Conservation (phyloP, 2,797 vertebrate species). For the Pteropus rufus region DNA sequence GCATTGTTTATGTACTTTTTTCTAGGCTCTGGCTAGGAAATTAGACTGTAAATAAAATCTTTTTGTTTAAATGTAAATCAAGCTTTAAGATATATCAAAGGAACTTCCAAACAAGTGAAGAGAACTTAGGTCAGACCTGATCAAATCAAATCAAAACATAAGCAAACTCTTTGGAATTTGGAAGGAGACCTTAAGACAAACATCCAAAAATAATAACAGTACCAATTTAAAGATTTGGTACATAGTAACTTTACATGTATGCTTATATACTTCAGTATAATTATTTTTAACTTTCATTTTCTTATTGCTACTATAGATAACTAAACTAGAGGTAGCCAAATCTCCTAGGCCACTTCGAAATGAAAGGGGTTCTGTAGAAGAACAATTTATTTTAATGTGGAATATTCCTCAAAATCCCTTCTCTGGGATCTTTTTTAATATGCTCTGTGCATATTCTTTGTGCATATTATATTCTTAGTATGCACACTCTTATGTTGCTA, state of each 20-base stretch:
- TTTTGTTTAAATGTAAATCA: background rate
- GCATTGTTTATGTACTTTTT: background rate
- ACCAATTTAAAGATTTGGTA: background rate
- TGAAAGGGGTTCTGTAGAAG: background rate
- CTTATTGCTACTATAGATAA: background rate
- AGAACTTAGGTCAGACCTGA: background rate
- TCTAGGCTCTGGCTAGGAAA: background rate
- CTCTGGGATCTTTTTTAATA: background rate
- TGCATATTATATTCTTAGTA: background rate
- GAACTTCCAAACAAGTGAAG: background rate
- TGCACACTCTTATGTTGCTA: background rate
- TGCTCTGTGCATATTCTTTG: background rate
- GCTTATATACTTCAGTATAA: background rate
- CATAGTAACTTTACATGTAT: background rate
- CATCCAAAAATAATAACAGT: background rate
- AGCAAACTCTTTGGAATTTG: slow-evolving; percentile 1
- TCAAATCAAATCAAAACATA: background rate
- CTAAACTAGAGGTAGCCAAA: background rate
- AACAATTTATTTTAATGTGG: background rate
- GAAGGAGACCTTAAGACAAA: background rate
- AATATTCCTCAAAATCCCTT: background rate
- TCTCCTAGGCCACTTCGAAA: background rate
- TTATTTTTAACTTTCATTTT: background rate
- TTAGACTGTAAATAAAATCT: background rate
- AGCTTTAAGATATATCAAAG: background rate